Evolutionary conservation across 2,113 vertebrate genomes (phyloP).

Genomic region (Corvus hawaiiensis): DNA sequence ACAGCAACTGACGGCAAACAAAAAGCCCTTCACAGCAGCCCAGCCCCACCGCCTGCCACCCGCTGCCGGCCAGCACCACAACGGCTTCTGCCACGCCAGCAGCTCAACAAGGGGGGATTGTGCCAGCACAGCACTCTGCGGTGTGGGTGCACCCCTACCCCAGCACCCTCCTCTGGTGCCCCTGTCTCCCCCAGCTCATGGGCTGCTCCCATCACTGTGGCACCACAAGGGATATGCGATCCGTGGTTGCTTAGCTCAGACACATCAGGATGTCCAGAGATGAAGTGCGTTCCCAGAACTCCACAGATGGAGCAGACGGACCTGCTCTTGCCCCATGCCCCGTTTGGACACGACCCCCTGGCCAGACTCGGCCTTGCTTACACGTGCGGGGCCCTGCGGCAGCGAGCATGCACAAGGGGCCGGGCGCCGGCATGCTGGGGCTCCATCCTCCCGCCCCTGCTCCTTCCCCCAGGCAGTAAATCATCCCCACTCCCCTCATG

Average conservation of each 20-base stretch:
- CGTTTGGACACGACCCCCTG: fast-evolving
- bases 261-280: fast-evolving
- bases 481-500: constrained; percentile 46
- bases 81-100: not conserved
- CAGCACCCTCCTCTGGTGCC: not conserved
- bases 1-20: constrained; percentile 52
- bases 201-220: not conserved
- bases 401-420: not conserved
- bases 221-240: fast-evolving
- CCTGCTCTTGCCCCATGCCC: not conserved
- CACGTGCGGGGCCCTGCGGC: fast-evolving
- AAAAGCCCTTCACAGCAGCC: constrained; percentile 55
- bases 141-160: not conserved
- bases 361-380: not conserved
- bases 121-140: not conserved
- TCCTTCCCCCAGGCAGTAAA: constrained; percentile 49
- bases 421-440: not conserved
- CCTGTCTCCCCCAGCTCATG: not conserved
- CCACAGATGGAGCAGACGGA: not conserved
- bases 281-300: not conserved
- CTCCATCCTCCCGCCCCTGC: constrained; percentile 18
- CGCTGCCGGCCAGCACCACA: not conserved
- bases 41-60: constrained; percentile 1
- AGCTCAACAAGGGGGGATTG: constrained; percentile 2
- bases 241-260: not conserved